Evolutionary conservation across 1,140 invertebrate genomes (phyloP).

Genomic region (Ptiloglossa arizonensis): DNA sequence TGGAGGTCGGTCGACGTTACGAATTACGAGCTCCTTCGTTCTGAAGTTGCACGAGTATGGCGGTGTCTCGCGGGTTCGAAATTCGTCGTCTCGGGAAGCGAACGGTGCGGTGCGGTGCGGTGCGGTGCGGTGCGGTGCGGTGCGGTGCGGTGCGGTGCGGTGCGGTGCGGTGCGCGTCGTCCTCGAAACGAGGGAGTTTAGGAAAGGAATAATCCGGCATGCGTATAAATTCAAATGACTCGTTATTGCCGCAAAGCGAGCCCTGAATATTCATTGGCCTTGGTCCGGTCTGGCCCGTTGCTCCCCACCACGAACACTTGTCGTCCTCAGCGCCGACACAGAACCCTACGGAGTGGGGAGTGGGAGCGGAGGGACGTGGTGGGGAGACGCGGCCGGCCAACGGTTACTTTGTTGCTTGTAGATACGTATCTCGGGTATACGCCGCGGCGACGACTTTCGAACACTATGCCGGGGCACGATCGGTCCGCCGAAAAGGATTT

Average conservation of each 20-base stretch:
- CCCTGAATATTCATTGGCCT: constrained; percentile 56
- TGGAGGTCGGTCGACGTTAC: too few species aligned
- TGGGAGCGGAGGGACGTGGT: too few species aligned
- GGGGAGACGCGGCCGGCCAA: not conserved
- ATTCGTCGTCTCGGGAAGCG: too few species aligned
- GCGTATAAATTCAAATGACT: constrained; percentile 60
- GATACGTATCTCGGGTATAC: constrained; percentile 12
- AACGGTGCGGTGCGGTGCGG: too few species aligned
- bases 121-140: too few species aligned
- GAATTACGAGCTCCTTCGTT: too few species aligned
- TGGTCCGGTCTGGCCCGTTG: not conserved
- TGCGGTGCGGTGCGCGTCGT: too few species aligned
- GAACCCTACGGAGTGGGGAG: too few species aligned
- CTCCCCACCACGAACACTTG: constrained; percentile 29
- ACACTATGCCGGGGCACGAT: not conserved
- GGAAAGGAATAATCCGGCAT: constrained; percentile 34
- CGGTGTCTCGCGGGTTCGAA: too few species aligned
- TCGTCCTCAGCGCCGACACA: constrained; percentile 5
- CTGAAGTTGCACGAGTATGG: too few species aligned
- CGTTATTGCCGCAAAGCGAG: constrained; percentile 43
- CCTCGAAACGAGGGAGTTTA: not conserved
- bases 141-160: too few species aligned
- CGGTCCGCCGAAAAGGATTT: constrained; percentile 2
- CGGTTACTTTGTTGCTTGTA: constrained; percentile 19
- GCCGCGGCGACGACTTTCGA: too few species aligned